Percentiles rank a stretch among this genome's conserved stretches.
Evolutionary conservation across 2,113 vertebrate species (phyloP).

Genomic region (Craseonycteris thonglongyai): DNA sequence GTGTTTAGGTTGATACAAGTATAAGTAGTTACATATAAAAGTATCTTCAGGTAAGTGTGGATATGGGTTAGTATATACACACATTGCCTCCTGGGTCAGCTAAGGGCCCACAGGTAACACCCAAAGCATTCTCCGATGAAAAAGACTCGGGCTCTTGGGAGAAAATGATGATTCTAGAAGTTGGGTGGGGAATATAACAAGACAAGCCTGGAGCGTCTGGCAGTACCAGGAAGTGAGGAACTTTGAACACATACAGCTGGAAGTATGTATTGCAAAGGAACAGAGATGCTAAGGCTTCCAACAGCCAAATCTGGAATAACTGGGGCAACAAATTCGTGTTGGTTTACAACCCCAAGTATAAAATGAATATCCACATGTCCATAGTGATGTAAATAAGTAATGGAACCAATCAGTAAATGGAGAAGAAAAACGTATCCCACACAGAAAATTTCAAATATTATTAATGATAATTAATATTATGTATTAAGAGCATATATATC

Average conservation of each 20-base stretch:
- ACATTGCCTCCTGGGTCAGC: neutral
- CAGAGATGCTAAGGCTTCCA: fast-evolving
- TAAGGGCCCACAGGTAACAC: fast-evolving
- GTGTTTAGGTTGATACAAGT: neutral
- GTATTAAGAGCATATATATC: neutral
- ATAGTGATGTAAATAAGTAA: neutral
- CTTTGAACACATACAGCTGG: neutral
- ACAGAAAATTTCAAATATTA: neutral
- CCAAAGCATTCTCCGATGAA: fast-evolving
- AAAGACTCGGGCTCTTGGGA: neutral
- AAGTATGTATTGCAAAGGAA: neutral
- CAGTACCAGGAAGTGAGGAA: neutral
- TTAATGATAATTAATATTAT: neutral
- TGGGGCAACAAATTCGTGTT: neutral
- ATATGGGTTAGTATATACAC: neutral
- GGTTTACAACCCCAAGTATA: neutral
- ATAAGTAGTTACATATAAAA: neutral
- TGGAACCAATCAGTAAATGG: neutral
- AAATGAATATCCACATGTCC: neutral
- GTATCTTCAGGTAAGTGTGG: neutral
- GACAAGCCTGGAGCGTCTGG: neutral
- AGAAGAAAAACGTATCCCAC: neutral
- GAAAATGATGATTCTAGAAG: neutral
- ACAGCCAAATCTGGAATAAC: no score
- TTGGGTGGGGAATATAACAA: neutral